Evolutionary conservation across 2,113 vertebrate species (phyloP).

Genomic region (Anoura caudifer): DNA sequence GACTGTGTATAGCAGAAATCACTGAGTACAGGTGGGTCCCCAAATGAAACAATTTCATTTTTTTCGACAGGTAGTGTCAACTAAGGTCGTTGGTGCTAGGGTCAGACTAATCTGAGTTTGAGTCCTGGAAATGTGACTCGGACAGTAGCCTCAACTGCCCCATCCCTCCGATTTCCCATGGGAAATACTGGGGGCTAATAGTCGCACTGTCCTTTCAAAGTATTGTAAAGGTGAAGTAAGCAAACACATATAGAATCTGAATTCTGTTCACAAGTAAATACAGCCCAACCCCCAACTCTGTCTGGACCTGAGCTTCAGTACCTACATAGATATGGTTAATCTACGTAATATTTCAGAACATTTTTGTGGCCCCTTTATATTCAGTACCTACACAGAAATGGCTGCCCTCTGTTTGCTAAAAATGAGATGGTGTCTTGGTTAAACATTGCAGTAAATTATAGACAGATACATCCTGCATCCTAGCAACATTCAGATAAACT

Average conservation of each 20-base stretch:
- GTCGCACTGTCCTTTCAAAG: not conserved
- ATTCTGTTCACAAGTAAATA: not conserved
- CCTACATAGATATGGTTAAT: not conserved
- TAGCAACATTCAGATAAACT: not conserved
- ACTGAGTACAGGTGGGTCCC: not conserved
- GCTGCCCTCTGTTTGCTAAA: not conserved
- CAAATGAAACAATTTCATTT: not conserved
- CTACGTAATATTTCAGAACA: no score
- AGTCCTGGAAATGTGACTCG: not conserved
- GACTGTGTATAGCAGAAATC: not conserved
- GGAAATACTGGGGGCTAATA: not conserved
- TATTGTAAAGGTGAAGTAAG: not conserved
- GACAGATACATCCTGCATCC: not conserved
- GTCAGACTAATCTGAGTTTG: not conserved
- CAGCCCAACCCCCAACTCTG: fast-evolving
- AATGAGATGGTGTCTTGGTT: not conserved
- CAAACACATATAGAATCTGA: not conserved
- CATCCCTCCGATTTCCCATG: not conserved
- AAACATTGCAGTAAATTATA: not conserved
- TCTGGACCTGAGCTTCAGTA: not conserved
- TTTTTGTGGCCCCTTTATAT: no score
- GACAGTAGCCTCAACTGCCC: not conserved
- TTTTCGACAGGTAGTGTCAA: not conserved
- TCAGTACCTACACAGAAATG: not conserved
- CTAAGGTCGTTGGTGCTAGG: not conserved